Base-by-base conservation (phyloP, 2,888 invertebrate genomes). In the Latheticus oryzae region DNA sequence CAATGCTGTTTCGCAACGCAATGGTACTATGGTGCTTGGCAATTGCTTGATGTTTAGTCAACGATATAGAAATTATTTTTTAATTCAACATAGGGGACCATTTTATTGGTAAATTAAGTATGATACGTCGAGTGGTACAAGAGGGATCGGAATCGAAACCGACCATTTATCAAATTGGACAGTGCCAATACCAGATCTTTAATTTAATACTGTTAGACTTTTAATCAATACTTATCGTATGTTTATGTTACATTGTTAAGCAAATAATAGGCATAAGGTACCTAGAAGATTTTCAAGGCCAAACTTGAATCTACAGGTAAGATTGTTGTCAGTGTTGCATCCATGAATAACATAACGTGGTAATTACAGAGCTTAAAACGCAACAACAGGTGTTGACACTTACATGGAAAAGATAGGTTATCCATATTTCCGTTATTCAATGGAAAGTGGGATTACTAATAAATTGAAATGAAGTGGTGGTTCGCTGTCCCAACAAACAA, bases 11-110 rank as follows among this genome's bases (percentile, higher is more conserved):
- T 48, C 47, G 38, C 57, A 37, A 40, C 42, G 52, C 52, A 42
- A 28, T 26, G 28, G 66, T 63, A 62, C 68, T 30, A 71, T 71
- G 68, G 68, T 66, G 68, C 67, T 69, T 66, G 64, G 64, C 67
- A 67, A 71, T 69, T 68, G 72, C 70, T 69, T 69, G 70, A 70
- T 70, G 73, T 73, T 72, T 68, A 72, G 71, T 68, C 73, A 72
- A 71, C 69, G 70, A 73, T 72, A 72, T 68, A 72, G 73, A 73
- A 73, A 72, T 73, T 72, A 73, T 69, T 71, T 71, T 73, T 72
- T 72, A 73, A 72, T 72, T 65, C 63, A n/a, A n/a, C 24, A 16
- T 37, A 50, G 51, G 28, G 45, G 45, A 28, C 28, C 12, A 8
- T 51, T 51, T 58, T 62, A 62, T 62, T 48, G 58, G 53, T 37